Base-by-base conservation (phyloP, 2,113 vertebrate species). In the Cottus gobio region DNA sequence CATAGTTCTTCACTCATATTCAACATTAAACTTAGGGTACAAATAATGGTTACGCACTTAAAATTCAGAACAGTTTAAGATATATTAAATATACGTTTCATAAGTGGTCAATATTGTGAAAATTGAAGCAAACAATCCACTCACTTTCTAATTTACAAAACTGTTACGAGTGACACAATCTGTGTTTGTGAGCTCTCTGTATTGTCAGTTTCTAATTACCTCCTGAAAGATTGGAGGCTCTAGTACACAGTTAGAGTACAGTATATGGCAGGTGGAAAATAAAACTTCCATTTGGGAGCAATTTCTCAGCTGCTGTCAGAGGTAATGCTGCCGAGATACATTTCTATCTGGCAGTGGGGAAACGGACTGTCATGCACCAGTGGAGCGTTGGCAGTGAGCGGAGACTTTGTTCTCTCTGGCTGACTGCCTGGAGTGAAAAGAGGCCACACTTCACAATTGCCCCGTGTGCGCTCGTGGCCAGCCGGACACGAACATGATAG, bases 341-440 rank as follows among this genome's bases (percentile, higher is more conserved):
- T 85, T 85, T 91, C 71, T 80, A 78, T 87, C 34, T 87, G 69
- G 72, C 82, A 75, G 65, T 65, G 66, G 82, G 81, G 82, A 86
- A 85, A 77, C 75, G 69, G 72, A 77, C 79, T 86, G 81, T 66
- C 79, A 82, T 81, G 69, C 81, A 66, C 69, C 85, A 78, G 69
- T 82, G 75, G 73, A 86, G 78, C 75, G 80, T 60, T 90, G 85
- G 73, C 86, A 82, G 57, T 77, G 74, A 85, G 77, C 5, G 18
- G 71, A 80, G 80, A 87, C 88, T 82, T 90, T 82, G 75, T 89
- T 89, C 78, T 79, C 74, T 76, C 67, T 87, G 71, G 85, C 75
- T 82, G 82, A 81, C 73, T 88, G 81, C 81, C 87, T 84, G 72
- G 77, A 80, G 77, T 79, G 85, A 87, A 91, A 91, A 79, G 80